These are phyloP conservation scores for Drosophila melanocephala DNA, from an alignment of 2,888 invertebrate species.

Conservation along the genomic window DNA sequence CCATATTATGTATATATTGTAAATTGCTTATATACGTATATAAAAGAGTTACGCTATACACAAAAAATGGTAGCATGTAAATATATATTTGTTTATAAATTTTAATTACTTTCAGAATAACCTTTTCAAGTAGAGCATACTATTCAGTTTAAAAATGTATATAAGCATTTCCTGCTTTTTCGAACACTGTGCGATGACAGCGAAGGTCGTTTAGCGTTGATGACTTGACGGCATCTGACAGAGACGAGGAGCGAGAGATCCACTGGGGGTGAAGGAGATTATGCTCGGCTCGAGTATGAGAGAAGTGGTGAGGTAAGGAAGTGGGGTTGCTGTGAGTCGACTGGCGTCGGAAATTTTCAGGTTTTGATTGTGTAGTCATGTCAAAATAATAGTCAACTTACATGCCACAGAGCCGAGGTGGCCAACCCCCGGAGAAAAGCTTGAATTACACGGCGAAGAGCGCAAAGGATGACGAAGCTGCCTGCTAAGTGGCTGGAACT, in stretches of 20 bases:
- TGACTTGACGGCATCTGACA: slow-evolving; percentile 67
- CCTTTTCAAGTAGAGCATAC: neutral
- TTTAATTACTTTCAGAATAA: neutral
- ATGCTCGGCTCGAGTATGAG: slow-evolving; percentile 39
- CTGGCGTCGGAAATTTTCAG: slow-evolving; percentile 76
- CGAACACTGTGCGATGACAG: slow-evolving; percentile 71
- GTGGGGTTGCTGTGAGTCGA: slow-evolving; percentile 24
- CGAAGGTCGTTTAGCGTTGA: slow-evolving; percentile 81
- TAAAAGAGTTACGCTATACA: neutral
- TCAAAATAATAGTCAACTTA: slow-evolving; percentile 84
- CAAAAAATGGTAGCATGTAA: neutral
- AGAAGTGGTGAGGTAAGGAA: neutral
- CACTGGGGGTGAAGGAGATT: slow-evolving; percentile 48
- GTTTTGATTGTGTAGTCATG: slow-evolving; percentile 83
- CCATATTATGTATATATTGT: neutral
- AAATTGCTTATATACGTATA: neutral
- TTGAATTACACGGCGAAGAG: slow-evolving; percentile 57
- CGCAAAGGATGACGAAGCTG: slow-evolving; percentile 55
- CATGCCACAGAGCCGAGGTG: slow-evolving; percentile 77
- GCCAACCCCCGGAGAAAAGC: slow-evolving; percentile 47
- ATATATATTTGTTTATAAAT: neutral
- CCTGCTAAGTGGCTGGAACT: slow-evolving; percentile 79
- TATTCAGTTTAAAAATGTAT: neutral
- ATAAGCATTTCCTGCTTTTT: neutral
- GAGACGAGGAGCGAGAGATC: slow-evolving; percentile 45